A percentile compares a stretch with the other conserved stretches of the same genome.
Conservation (phyloP, 1,140 invertebrate genomes). For the Adoxophyes honmai region DNA sequence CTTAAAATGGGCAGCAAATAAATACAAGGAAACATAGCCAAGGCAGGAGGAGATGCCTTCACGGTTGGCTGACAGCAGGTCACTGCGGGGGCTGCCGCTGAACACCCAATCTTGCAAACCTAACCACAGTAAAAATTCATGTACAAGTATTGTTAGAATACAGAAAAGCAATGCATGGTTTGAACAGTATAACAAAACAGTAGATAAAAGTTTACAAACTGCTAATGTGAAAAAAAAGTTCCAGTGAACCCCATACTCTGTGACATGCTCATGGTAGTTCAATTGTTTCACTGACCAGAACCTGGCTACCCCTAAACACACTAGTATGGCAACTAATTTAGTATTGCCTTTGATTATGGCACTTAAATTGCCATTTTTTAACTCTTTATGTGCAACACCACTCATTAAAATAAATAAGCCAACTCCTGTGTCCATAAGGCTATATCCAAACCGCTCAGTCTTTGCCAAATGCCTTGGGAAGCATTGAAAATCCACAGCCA, state of each 20-base stretch:
- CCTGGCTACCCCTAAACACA: conserved; percentile 85
- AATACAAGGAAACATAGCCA: conserved; percentile 91
- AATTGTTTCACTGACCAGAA: conserved; percentile 80
- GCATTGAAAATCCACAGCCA: conserved; percentile 94
- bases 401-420: conserved; percentile 93
- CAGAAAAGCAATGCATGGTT: conserved; percentile 70
- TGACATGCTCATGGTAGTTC: conserved; percentile 91
- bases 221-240: conserved; percentile 97
- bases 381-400: conserved; percentile 83
- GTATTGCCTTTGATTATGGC: conserved; percentile 49
- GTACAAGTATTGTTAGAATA: conserved; percentile 79
- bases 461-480: conserved; percentile 93
- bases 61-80: conserved; percentile 89
- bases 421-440: conserved; percentile 97
- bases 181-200: conserved; percentile 76
- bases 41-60: conserved; percentile 92
- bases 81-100: conserved; percentile 74
- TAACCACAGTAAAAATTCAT: conserved; percentile 83
- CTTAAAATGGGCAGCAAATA: conserved; percentile 85
- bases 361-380: conserved; percentile 35
- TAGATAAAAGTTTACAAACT: conserved; percentile 86
- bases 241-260: conserved; percentile 97
- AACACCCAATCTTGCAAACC: conserved; percentile 87
- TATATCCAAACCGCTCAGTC: conserved; percentile 90
- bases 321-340: conserved; percentile 73